A percentile compares a stretch with the other conserved stretches of the same genome.
These are phyloP conservation scores for Cuniculus paca DNA, from an alignment of 2,797 vertebrate genomes.

Conservation along the genomic window DNA sequence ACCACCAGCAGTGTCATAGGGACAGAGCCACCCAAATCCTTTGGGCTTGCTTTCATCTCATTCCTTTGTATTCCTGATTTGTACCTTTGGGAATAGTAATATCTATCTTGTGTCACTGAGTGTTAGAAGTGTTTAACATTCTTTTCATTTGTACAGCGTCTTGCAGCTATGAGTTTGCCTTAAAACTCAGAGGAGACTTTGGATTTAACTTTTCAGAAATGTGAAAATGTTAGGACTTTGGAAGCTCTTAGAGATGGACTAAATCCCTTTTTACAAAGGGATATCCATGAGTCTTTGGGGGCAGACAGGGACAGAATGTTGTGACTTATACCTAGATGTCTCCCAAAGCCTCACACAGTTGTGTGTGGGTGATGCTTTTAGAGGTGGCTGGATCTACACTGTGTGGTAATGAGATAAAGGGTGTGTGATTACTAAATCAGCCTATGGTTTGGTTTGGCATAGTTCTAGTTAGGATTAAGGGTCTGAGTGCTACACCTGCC, in stretches of 20 bases:
- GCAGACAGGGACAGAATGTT: neutral
- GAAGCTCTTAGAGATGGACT: neutral
- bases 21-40: neutral
- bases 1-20: neutral
- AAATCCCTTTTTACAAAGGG: neutral
- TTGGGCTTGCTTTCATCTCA: neutral
- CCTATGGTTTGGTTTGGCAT: neutral
- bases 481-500: neutral
- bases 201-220: neutral
- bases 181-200: neutral
- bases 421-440: neutral
- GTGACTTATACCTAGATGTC: neutral
- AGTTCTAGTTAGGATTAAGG: neutral
- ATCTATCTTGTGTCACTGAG: neutral
- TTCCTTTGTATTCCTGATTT: neutral
- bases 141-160: too few species aligned
- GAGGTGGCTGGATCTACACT: neutral
- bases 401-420: neutral
- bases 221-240: neutral
- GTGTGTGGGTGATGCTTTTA: neutral
- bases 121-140: neutral
- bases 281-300: neutral
- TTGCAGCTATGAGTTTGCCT: neutral
- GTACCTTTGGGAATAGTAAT: neutral
- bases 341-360: neutral